A percentile compares a stretch with the other conserved stretches of the same genome.
phyloP scores from a whole-genome alignment of 2,888 invertebrate genomes.

The Eupithecia subumbrata region DNA sequence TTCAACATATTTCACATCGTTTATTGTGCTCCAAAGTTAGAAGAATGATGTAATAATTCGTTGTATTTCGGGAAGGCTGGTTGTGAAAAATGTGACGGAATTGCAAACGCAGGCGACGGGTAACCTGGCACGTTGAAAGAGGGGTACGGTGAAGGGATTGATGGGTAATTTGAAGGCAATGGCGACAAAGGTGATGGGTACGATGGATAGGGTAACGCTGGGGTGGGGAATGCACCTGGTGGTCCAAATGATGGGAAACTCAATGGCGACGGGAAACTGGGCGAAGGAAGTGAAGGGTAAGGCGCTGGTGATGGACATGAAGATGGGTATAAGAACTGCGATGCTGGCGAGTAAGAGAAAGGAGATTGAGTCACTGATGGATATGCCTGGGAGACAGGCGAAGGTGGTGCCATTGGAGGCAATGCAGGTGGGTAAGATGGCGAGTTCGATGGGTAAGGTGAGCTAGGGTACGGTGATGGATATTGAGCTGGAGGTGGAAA shows the following conservation, averaged over 20 bases:
- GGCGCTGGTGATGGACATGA: constrained; percentile 35
- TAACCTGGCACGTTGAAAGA: constrained; percentile 14
- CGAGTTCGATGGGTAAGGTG: constrained; percentile 21
- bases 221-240: constrained; percentile 19
- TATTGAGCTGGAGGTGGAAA: constrained; percentile 25
- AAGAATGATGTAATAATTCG: constrained; percentile 31
- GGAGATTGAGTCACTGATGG: constrained; percentile 39
- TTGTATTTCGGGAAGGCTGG: constrained; percentile 26
- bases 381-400: constrained; percentile 25
- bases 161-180: constrained; percentile 5
- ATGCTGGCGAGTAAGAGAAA: constrained; percentile 30
- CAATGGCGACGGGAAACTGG: neutral
- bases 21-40: constrained; percentile 6
- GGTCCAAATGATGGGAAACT: constrained; percentile 20
- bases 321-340: constrained; percentile 29
- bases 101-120: constrained; percentile 14
- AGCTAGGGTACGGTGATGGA: constrained; percentile 33
- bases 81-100: constrained; percentile 14
- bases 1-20: neutral
- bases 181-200: constrained; percentile 9
- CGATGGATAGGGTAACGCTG: constrained; percentile 13
- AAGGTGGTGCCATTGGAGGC: constrained; percentile 22
- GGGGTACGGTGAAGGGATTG: constrained; percentile 15
- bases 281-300: constrained; percentile 20
- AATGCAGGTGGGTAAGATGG: constrained; percentile 22